Evolutionary conservation across 1,140 invertebrate species (phyloP).

Genomic region (Bombus breviceps): DNA sequence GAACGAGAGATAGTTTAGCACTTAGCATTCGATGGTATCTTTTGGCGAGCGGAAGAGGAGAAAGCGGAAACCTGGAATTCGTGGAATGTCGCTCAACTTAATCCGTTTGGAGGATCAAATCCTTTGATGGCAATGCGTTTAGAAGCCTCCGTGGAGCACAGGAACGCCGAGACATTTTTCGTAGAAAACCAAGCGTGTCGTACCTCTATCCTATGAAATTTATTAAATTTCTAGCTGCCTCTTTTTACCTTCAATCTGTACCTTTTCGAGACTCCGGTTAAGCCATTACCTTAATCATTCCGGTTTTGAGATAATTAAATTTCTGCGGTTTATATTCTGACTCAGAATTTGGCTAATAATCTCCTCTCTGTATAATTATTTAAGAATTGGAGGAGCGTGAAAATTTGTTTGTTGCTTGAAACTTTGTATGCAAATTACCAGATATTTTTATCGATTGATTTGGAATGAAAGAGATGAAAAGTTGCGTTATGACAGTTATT

Average conservation of each 20-base stretch:
- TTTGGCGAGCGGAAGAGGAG: background rate
- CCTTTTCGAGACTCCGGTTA: background rate
- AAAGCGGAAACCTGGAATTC: background rate
- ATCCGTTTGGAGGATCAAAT: constrained; percentile 32
- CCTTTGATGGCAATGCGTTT: background rate
- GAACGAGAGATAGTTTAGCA: too few relatives aligned
- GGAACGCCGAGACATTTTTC: constrained; percentile 3
- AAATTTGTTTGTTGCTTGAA: too few relatives aligned
- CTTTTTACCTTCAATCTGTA: background rate
- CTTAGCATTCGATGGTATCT: background rate
- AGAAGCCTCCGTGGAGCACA: background rate
- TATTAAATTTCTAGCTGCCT: background rate
- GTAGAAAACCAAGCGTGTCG: background rate
- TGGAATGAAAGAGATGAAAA: too few relatives aligned
- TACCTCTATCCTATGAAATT: background rate
- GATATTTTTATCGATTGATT: too few relatives aligned
- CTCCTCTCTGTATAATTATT: too few relatives aligned
- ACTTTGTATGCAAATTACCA: too few relatives aligned
- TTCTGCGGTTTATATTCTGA: too few relatives aligned
- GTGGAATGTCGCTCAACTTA: background rate
- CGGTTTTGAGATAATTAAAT: too few relatives aligned
- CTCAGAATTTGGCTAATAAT: too few relatives aligned
- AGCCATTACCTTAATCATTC: background rate
- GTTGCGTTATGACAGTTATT: too few relatives aligned
- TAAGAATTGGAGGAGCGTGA: too few relatives aligned